Evolutionary conservation across 2,888 invertebrate genomes (phyloP).

Genomic region (Ephialtes manifestator): DNA sequence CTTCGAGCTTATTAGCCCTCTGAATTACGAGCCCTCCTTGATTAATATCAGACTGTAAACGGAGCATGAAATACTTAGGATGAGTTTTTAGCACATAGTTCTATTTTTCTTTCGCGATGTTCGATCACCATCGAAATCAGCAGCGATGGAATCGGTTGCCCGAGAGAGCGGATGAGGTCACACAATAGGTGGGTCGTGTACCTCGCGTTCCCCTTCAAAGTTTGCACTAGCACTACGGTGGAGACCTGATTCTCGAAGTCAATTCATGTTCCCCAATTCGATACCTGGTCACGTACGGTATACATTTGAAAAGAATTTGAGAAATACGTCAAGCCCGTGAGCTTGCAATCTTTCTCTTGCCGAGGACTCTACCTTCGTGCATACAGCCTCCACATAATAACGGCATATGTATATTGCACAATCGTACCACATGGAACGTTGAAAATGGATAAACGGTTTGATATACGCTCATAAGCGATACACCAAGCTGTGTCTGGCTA

Average conservation of each 20-base stretch:
- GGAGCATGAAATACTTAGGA: neutral
- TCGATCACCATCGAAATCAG: no score
- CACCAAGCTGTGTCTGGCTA: no score
- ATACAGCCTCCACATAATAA: constrained; percentile 22
- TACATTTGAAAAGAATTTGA: constrained; percentile 57
- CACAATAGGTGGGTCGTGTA: no score
- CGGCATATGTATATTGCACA: constrained; percentile 19
- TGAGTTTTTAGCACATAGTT: neutral
- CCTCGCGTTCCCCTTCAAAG: no score
- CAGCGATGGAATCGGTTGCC: no score
- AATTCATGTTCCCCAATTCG: constrained; percentile 28
- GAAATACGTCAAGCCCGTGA: constrained; percentile 43
- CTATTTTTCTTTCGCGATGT: neutral
- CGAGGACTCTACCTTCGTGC: constrained; percentile 17
- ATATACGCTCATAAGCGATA: neutral
- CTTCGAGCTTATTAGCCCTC: no score
- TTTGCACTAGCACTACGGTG: no score
- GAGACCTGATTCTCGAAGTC: constrained; percentile 32
- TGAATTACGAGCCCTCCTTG: no score
- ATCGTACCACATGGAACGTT: constrained; percentile 2
- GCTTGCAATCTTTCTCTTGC: constrained; percentile 30
- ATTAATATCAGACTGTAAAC: neutral
- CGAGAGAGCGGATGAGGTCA: no score
- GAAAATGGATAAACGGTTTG: constrained; percentile 15
- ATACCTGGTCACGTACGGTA: constrained; percentile 60